Base-by-base conservation (phyloP, 1,140 invertebrate genomes). In the Caenorhabditis brenneri region DNA sequence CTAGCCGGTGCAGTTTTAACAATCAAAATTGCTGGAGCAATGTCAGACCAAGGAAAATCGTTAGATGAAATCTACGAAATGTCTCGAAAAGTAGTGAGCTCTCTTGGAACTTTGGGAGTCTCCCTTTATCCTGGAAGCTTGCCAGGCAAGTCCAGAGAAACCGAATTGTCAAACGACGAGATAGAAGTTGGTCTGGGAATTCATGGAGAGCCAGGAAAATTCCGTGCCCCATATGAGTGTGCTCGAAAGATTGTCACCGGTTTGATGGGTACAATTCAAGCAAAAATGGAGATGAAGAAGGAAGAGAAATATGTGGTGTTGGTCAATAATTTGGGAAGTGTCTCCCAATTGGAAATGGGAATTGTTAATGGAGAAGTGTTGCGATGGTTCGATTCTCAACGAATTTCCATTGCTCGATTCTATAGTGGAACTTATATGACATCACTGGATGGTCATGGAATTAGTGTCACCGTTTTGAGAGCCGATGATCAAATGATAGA, bases 171-270 rank as follows among this genome's bases (percentile, higher is more conserved):
- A 10, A 79, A 91, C 0, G 93, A 94, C 88, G 93, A 95, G 90
- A 93, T 96, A 91, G 95, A 96, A 91, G 91, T 96, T 10, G 95
- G 95, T 0, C 92, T 95, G 29, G 95, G 95, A 78, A 93, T 96
- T 69, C 95, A 96, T 90, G 95, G 95, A 0, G 95, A 96, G 91
- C 94, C 94, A n/a, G 95, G 95, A 27, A 93, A 95, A 16, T 92
- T 93, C 84, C 93, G 94, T 88, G 91, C 93, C 29, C 93, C 94
- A 89, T 92, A 95, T 86, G 84, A 85, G 65, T 49, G 79, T 29
- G 86, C 85, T 31, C 81, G 82, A 2, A 79, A 84, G 24, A 83
- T 88, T 65, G 81, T 88, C 15, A 53, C 46, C 15, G 39, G 22
- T 0, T 16, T 91, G 53, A 79, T 90, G 86, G 48, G 83, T 29